phyloP scores from a whole-genome alignment of 1,140 invertebrate species.

The Drosophila arawakana region DNA sequence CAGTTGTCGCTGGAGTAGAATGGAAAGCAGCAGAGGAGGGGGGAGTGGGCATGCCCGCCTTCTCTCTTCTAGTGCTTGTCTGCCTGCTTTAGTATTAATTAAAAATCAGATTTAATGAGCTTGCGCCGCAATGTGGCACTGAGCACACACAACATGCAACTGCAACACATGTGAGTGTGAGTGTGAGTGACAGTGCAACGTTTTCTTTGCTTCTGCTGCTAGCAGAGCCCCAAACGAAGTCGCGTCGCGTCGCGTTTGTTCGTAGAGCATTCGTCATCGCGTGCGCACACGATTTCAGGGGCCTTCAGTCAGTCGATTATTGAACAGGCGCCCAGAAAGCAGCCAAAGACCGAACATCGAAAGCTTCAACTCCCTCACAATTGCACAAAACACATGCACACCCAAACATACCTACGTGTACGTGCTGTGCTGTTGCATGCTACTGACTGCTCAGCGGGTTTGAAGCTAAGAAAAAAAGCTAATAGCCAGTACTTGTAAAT shows the following conservation, averaged over 20 bases:
- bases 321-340: conserved; percentile 64
- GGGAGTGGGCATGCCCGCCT: background rate
- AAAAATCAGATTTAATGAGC: conserved; percentile 41
- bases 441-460: conserved; percentile 25
- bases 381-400: background rate
- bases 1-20: background rate
- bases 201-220: background rate
- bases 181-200: conserved; percentile 6
- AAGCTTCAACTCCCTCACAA: conserved; percentile 51
- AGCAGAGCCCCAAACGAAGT: conserved; percentile 47
- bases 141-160: conserved; percentile 1
- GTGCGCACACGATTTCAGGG: conserved; percentile 72
- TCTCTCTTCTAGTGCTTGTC: background rate
- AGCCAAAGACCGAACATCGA: conserved; percentile 10
- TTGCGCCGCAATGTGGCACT: background rate
- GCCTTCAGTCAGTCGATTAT: conserved; percentile 83
- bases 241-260: conserved; percentile 2
- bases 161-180: background rate
- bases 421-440: background rate
- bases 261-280: conserved; percentile 38
- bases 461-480: conserved; percentile 28
- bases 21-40: too few species aligned
- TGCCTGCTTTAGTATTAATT: conserved; percentile 39
- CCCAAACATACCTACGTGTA: background rate
- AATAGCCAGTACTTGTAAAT: conserved; percentile 18